These are phyloP conservation scores for Monopis laevigella DNA, from an alignment of 2,888 invertebrate species.

Conservation along the genomic window DNA sequence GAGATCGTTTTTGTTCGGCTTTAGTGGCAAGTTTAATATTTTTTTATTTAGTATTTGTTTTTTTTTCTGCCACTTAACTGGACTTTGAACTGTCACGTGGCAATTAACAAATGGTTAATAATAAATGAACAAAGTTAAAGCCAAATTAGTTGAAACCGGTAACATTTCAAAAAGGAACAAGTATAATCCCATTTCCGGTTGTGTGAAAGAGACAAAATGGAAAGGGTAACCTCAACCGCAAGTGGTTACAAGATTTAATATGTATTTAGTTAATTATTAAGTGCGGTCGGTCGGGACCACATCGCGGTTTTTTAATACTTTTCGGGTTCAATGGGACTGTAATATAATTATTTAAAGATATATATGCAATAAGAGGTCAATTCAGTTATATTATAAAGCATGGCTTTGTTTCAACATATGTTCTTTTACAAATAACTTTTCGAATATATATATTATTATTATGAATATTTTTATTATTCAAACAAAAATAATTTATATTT, in stretches of 20 bases:
- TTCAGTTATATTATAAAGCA: too few relatives aligned
- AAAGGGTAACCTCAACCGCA: slow-evolving; percentile 53
- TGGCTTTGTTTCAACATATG: too few relatives aligned
- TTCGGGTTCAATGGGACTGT: neutral
- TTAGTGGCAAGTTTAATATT: neutral
- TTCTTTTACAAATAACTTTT: too few relatives aligned
- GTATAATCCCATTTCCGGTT: slow-evolving; percentile 1
- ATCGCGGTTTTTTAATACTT: slow-evolving; percentile 2
- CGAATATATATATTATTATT: too few relatives aligned
- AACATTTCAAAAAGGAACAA: neutral
- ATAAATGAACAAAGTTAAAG: too few relatives aligned
- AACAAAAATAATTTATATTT: too few relatives aligned
- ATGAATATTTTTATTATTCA: too few relatives aligned
- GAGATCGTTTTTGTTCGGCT: neutral
- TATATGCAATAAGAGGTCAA: too few relatives aligned
- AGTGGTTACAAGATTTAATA: slow-evolving; percentile 62
- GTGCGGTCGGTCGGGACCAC: slow-evolving; percentile 50
- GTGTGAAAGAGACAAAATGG: slow-evolving; percentile 35
- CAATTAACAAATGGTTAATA: too few relatives aligned
- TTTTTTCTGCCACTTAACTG: too few relatives aligned
- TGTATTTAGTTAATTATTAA: slow-evolving; percentile 63
- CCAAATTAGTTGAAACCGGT: neutral
- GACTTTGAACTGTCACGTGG: too few relatives aligned
- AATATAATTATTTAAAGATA: too few relatives aligned
- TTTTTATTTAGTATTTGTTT: neutral